These are phyloP conservation scores for Hippocampus barbouri DNA, from an alignment of 2,113 vertebrate species.

Conservation along the genomic window DNA sequence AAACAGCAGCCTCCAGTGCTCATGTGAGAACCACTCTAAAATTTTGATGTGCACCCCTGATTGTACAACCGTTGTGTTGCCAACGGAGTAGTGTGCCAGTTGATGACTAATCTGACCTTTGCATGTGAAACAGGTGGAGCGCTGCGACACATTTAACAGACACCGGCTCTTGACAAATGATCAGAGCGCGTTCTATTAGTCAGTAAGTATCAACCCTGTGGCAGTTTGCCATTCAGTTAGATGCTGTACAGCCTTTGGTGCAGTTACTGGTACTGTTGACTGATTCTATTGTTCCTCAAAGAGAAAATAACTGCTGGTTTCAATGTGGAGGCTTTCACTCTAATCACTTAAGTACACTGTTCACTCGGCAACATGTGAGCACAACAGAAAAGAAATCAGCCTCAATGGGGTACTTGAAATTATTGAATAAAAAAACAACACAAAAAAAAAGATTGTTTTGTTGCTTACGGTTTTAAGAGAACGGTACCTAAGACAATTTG, in stretches of 20 bases:
- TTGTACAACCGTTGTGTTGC: neutral
- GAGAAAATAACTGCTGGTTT: slow-evolving; percentile 1
- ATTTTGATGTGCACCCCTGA: neutral
- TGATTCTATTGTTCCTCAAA: neutral
- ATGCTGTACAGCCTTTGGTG: neutral
- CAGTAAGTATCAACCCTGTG: neutral
- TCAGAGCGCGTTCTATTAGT: neutral
- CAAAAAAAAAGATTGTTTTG: too few species aligned
- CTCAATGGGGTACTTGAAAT: neutral
- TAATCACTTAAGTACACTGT: neutral
- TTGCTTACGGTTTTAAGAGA: neutral
- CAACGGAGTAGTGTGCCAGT: neutral
- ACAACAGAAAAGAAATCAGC: neutral
- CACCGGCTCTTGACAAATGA: neutral
- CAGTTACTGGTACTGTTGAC: neutral
- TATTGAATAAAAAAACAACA: too few species aligned
- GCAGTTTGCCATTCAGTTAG: neutral
- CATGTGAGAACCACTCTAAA: too few species aligned
- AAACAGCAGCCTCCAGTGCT: too few species aligned
- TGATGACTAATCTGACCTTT: slow-evolving; percentile 10
- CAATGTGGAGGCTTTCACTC: neutral
- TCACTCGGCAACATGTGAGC: neutral
- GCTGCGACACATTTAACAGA: slow-evolving; percentile 1
- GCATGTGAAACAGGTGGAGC: neutral
- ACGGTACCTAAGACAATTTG: too few species aligned